Evolutionary conservation across 2,113 vertebrate genomes (phyloP).

Genomic region (Zeus faber): DNA sequence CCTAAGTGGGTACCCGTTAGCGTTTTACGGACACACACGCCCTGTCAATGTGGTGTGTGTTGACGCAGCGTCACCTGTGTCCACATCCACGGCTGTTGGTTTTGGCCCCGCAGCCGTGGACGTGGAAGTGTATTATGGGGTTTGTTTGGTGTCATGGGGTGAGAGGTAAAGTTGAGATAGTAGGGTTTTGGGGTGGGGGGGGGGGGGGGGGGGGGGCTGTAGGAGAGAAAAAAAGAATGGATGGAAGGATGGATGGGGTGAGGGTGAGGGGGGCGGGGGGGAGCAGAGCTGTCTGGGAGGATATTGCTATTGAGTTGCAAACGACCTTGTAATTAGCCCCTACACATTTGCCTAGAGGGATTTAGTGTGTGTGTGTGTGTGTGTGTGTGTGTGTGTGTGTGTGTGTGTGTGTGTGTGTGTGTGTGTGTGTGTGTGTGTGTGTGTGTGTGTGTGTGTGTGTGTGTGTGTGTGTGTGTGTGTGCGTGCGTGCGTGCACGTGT

Average conservation of each 20-base stretch:
- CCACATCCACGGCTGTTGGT: too few relatives aligned
- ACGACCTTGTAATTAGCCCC: slow-evolving; percentile 76
- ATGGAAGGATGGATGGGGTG: background rate
- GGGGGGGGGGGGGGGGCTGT: slow-evolving; percentile 20
- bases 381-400: slow-evolving; percentile 4
- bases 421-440: slow-evolving; percentile 19
- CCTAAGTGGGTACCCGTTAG: too few relatives aligned
- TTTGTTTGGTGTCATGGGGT: slow-evolving; percentile 34
- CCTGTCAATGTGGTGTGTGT: too few relatives aligned
- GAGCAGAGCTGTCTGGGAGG: slow-evolving; percentile 59
- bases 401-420: slow-evolving; percentile 6
- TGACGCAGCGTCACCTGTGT: too few relatives aligned
- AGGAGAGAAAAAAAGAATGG: background rate
- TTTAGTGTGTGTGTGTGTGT: slow-evolving; percentile 54
- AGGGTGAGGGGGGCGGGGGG: slow-evolving; percentile 23
- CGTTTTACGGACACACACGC: too few relatives aligned
- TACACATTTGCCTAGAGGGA: slow-evolving; percentile 69
- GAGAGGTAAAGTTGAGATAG: slow-evolving; percentile 44
- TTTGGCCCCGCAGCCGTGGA: background rate
- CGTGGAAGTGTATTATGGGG: slow-evolving; percentile 24
- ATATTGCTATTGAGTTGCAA: slow-evolving; percentile 73
- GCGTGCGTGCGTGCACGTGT: slow-evolving; percentile 16
- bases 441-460: slow-evolving; percentile 12
- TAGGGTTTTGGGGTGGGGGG: slow-evolving; percentile 13
- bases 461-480: slow-evolving; percentile 7